Conservation (phyloP, 2,113 vertebrate species). For the Pygathrix nemaeus region DNA sequence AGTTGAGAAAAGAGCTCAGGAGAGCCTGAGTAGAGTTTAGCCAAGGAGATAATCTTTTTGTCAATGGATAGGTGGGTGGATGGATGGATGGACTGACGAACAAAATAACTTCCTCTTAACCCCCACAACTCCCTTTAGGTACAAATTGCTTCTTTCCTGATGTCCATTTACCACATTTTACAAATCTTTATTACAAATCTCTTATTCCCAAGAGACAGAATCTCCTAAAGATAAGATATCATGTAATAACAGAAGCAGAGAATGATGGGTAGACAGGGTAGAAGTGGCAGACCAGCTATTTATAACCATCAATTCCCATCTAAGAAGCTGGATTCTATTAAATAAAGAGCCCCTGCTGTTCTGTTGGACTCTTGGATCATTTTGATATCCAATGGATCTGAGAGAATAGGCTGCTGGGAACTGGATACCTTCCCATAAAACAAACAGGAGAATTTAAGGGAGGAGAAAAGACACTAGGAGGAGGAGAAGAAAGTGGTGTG, state of each 20-base stretch:
- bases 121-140: background rate
- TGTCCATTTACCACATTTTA: background rate
- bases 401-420: background rate
- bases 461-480: background rate
- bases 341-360: background rate
- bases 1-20: background rate
- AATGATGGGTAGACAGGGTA: background rate
- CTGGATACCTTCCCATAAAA: background rate
- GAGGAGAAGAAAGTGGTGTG: background rate
- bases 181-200: background rate
- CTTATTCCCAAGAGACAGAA: background rate
- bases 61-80: rapidly evolving
- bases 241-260: background rate
- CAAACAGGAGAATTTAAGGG: background rate
- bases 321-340: background rate
- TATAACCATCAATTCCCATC: background rate
- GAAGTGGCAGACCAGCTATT: background rate
- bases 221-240: background rate
- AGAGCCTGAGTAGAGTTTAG: background rate
- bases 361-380: background rate
- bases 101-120: background rate
- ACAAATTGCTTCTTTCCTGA: background rate
- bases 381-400: background rate
- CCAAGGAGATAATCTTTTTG: background rate
- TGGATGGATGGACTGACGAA: rapidly evolving